These are phyloP conservation scores for Aradus depressus DNA, from an alignment of 2,888 invertebrate genomes.

Conservation along the genomic window DNA sequence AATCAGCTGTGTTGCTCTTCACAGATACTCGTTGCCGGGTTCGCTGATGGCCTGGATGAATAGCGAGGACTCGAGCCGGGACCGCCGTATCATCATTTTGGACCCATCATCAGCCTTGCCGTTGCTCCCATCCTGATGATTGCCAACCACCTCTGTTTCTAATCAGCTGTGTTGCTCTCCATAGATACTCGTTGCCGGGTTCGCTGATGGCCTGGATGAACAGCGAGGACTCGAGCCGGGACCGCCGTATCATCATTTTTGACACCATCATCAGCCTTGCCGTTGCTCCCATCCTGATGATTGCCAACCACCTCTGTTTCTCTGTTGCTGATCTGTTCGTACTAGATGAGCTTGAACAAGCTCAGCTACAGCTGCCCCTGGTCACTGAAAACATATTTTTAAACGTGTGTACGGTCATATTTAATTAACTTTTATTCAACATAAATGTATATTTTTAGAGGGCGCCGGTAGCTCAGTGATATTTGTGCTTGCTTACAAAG, in stretches of 20 bases:
- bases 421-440: no score
- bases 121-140: slow-evolving; percentile 44
- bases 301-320: slow-evolving; percentile 35
- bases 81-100: slow-evolving; percentile 39
- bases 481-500: no score
- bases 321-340: slow-evolving; percentile 8
- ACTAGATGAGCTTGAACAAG: background rate
- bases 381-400: no score
- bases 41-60: slow-evolving; percentile 51
- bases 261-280: slow-evolving; percentile 36
- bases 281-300: slow-evolving; percentile 45
- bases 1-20: background rate
- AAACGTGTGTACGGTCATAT: no score
- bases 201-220: no score
- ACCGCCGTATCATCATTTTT: background rate
- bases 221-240: background rate
- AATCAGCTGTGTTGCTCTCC: slow-evolving; percentile 9
- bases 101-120: slow-evolving; percentile 46
- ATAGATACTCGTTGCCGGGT: background rate
- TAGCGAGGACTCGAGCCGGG: slow-evolving; percentile 37
- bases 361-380: no score
- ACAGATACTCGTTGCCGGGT: slow-evolving; percentile 43
- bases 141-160: slow-evolving; percentile 34
- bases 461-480: no score
- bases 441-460: no score